Conservation (phyloP, 2,797 vertebrate species). For the Gallinago nigripennis region DNA sequence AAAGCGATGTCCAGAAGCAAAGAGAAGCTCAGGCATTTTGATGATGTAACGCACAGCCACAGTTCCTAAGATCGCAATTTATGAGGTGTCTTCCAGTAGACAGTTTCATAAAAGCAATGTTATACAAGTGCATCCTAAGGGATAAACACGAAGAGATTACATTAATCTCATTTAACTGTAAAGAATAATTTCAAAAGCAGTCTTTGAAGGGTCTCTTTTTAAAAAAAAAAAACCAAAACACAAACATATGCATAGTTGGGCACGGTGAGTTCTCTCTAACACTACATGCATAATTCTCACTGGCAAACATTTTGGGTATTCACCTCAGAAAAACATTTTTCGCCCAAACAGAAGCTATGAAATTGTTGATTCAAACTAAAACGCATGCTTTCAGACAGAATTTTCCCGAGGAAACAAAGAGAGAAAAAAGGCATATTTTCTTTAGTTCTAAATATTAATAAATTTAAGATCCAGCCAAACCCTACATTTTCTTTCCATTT, state of each 20-base stretch:
- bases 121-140: background rate
- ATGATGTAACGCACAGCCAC: fast-evolving
- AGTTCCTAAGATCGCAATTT: fast-evolving
- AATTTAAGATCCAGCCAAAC: background rate
- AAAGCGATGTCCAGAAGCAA: background rate
- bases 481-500: background rate
- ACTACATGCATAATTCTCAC: background rate
- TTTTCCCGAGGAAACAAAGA: background rate
- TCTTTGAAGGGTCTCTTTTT: background rate
- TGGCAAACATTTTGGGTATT: background rate
- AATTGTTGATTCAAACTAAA: background rate
- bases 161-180: background rate
- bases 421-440: background rate
- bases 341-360: background rate
- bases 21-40: background rate
- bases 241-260: background rate
- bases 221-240: background rate
- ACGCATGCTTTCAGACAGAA: background rate
- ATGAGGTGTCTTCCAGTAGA: no score
- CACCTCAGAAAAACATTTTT: background rate
- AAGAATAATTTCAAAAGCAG: background rate
- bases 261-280: background rate
- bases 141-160: background rate
- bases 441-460: background rate
- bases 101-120: background rate